phyloP scores from a whole-genome alignment of 2,797 vertebrate species.

The Sparus aurata region DNA sequence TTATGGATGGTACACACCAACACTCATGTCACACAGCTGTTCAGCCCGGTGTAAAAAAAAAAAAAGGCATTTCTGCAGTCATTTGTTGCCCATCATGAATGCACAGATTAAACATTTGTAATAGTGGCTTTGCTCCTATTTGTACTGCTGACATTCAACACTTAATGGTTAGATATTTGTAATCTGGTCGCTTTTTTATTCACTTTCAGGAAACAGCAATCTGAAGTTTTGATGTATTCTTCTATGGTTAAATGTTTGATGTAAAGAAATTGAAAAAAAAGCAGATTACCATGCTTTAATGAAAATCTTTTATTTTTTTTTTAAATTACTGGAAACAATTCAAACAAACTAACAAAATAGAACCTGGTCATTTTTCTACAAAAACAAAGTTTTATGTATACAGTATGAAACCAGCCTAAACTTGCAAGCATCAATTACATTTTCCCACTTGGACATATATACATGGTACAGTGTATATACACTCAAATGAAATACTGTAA shows the following conservation, averaged over 20 bases:
- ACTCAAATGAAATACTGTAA: conserved; percentile 88
- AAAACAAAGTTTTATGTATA: conserved; percentile 89
- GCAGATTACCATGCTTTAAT: conserved; percentile 67
- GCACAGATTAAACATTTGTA: conserved; percentile 93
- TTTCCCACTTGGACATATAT: conserved; percentile 83
- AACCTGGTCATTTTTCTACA: conserved; percentile 90
- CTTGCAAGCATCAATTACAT: conserved; percentile 87
- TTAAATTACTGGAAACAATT: conserved; percentile 86
- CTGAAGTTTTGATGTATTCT: neutral
- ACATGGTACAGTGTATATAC: conserved; percentile 92
- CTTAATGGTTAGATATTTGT: neutral
- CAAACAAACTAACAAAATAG: conserved; percentile 92
- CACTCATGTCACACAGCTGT: conserved; percentile 85
- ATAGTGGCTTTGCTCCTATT: conserved; percentile 62
- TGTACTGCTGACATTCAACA: neutral
- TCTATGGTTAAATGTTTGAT: neutral
- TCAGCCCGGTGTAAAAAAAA: conserved; percentile 85
- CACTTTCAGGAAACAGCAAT: neutral
- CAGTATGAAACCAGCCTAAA: conserved; percentile 91
- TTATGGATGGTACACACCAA: conserved; percentile 92
- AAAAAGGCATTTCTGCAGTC: conserved; percentile 88
- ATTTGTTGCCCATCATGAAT: conserved; percentile 88
- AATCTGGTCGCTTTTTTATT: neutral
- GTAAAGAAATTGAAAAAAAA: conserved; percentile 60
- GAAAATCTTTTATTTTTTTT: conserved; percentile 78